These are phyloP conservation scores for Parazoanthus darwini DNA, from an alignment of 92 coral and sea anemone genomes.

Conservation along the genomic window DNA sequence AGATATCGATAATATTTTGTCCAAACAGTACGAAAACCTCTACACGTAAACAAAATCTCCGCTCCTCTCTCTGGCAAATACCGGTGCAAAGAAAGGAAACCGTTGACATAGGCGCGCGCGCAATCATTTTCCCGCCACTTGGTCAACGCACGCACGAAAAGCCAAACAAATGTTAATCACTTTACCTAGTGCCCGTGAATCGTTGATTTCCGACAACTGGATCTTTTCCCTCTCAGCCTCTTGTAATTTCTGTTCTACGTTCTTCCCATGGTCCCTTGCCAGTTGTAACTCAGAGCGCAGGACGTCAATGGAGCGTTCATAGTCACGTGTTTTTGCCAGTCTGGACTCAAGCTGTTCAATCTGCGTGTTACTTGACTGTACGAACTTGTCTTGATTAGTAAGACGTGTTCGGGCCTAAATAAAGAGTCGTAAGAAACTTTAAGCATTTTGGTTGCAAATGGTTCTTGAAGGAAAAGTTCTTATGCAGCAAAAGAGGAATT, in stretches of 20 bases:
- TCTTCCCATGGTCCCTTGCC: slow-evolving; percentile 34
- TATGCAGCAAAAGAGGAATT: too few relatives aligned
- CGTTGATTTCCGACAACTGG: slow-evolving; percentile 10
- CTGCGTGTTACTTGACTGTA: slow-evolving; percentile 4
- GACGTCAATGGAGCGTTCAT: slow-evolving; percentile 39
- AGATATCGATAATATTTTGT: too few relatives aligned
- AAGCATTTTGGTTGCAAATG: background rate
- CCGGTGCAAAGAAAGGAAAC: too few relatives aligned
- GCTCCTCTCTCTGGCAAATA: too few relatives aligned
- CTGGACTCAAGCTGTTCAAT: slow-evolving; percentile 14
- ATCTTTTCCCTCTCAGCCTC: slow-evolving; percentile 3
- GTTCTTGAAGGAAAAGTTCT: too few relatives aligned
- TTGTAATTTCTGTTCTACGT: slow-evolving; percentile 25
- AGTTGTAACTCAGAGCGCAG: slow-evolving; percentile 32
- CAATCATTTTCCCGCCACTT: too few relatives aligned
- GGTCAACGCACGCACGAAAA: background rate
- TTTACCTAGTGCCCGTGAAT: slow-evolving; percentile 21
- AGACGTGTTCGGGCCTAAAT: slow-evolving; percentile 29
- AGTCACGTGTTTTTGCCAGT: slow-evolving; percentile 33
- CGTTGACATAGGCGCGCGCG: too few relatives aligned
- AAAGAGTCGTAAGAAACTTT: background rate
- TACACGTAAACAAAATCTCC: too few relatives aligned
- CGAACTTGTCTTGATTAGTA: background rate
- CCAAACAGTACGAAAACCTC: too few relatives aligned
- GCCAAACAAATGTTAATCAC: background rate